Percentiles rank a stretch among this genome's conserved stretches.
Evolutionary conservation across 1,140 invertebrate species (phyloP).

Genomic region (Papilio aristodemus): DNA sequence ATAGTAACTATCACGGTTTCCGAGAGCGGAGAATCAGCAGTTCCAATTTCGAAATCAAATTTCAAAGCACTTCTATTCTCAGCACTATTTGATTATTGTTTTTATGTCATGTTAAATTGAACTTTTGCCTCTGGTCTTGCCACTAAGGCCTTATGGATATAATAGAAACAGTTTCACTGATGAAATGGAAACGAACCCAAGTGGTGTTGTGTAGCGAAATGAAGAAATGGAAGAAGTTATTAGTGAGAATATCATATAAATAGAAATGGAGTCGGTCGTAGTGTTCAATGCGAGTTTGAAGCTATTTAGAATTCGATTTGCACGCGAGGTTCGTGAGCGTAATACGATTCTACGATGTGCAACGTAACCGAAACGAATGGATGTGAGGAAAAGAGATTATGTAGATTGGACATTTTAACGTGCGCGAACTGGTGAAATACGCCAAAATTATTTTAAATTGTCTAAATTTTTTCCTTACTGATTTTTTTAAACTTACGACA

Average conservation of each 20-base stretch:
- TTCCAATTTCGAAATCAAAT: slow-evolving; percentile 15
- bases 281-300: slow-evolving; percentile 11
- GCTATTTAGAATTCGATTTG: slow-evolving; percentile 21
- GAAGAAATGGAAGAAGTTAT: neutral
- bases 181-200: too few relatives aligned
- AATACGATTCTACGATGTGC: slow-evolving; percentile 29
- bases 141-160: neutral
- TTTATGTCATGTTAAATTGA: slow-evolving; percentile 14
- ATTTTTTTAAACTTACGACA: neutral
- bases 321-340: slow-evolving; percentile 21
- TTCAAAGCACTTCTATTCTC: slow-evolving; percentile 20
- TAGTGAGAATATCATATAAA: neutral
- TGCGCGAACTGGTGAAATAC: neutral
- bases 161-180: neutral
- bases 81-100: slow-evolving; percentile 21
- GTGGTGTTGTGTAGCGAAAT: neutral
- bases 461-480: neutral
- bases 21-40: neutral
- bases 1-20: neutral
- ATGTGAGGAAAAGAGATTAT: slow-evolving; percentile 18
- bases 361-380: slow-evolving; percentile 28
- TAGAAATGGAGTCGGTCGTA: slow-evolving; percentile 10
- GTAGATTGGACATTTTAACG: slow-evolving; percentile 20
- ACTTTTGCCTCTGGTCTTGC: neutral
- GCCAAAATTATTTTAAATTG: neutral